A percentile compares a stretch with the other conserved stretches of the same genome.
Conservation (phyloP, 2,888 invertebrate species). For the Dastarcus helophoroides region DNA sequence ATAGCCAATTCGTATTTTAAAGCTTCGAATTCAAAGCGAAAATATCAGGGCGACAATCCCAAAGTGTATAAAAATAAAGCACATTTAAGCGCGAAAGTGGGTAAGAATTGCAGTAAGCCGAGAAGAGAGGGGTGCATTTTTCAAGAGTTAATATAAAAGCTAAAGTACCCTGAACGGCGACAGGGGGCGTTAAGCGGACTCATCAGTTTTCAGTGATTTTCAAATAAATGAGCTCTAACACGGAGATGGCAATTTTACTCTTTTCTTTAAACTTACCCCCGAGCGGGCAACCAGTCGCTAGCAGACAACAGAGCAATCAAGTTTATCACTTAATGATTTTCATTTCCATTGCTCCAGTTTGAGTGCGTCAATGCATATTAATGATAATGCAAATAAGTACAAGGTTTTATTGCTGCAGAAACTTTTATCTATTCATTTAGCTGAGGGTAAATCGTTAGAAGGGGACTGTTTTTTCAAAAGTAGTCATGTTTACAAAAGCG, state of each 20-base stretch:
- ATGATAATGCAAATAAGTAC: too few species aligned
- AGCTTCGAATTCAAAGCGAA: neutral
- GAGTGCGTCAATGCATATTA: too few species aligned
- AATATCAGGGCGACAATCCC: neutral
- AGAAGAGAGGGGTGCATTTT: constrained; percentile 24
- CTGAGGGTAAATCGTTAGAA: too few species aligned
- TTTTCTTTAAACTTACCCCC: constrained; percentile 1
- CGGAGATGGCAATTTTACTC: constrained; percentile 7
- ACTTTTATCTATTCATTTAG: too few species aligned
- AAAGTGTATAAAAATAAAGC: constrained; percentile 1
- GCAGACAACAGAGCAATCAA: too few species aligned
- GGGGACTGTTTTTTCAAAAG: too few species aligned
- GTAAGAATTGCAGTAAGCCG: constrained; percentile 16
- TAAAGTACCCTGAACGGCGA: constrained; percentile 24
- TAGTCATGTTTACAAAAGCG: too few species aligned
- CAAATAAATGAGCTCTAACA: constrained; percentile 25
- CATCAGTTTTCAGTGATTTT: constrained; percentile 29
- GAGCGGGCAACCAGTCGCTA: too few species aligned
- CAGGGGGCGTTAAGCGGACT: constrained; percentile 24
- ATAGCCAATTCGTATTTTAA: too few species aligned
- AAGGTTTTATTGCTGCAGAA: too few species aligned
- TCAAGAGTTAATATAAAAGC: constrained; percentile 29
- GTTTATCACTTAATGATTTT: too few species aligned
- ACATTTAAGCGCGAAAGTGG: constrained; percentile 1
- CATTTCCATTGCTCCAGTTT: too few species aligned